Percentiles rank a stretch among this genome's conserved stretches.
phyloP scores from a whole-genome alignment of 2,797 vertebrate species.

The Prunella strophiata region DNA sequence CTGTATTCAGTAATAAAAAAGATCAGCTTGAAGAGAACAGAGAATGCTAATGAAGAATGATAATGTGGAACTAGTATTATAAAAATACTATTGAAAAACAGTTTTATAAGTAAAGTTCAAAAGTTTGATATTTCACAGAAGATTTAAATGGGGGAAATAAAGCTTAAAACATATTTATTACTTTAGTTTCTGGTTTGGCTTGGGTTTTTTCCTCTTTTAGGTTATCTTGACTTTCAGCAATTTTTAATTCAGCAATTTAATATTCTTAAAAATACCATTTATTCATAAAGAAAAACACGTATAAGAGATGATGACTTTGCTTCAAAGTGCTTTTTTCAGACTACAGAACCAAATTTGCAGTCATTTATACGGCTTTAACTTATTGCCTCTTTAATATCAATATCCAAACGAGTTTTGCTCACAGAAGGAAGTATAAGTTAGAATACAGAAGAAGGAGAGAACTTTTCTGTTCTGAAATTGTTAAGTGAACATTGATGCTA shows the following conservation, averaged over 20 bases:
- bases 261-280: neutral
- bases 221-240: neutral
- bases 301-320: neutral
- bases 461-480: neutral
- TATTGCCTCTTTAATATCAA: neutral
- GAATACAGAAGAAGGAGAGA: neutral
- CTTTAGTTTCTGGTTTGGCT: neutral
- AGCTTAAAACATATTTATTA: neutral
- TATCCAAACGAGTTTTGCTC: neutral
- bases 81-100: neutral
- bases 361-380: neutral
- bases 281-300: neutral
- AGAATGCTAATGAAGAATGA: neutral
- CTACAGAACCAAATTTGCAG: neutral
- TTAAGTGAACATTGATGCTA: neutral
- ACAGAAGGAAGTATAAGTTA: neutral
- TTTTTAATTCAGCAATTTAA: neutral
- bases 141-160: neutral
- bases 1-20: neutral
- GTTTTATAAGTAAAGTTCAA: neutral
- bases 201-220: neutral
- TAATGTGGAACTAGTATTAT: neutral
- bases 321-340: neutral
- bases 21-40: neutral
- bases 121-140: neutral